Evolutionary conservation across 2,113 vertebrate species (phyloP), one percentile per base, ranked within the genome.

Genomic region (Carassius carassius): DNA sequence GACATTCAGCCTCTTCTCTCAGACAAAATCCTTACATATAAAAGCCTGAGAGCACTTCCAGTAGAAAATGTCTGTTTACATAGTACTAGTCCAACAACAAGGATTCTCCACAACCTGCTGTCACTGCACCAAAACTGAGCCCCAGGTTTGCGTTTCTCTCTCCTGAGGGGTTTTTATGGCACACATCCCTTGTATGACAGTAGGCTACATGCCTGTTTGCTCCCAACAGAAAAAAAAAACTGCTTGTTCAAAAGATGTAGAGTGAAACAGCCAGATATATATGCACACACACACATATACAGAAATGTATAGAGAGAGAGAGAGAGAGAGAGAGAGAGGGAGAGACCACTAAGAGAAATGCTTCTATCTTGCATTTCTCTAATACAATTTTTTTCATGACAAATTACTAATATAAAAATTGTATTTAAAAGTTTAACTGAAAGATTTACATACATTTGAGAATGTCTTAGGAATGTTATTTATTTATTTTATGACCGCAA

Each of bases 21-120:
- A 72, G 17, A 58, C 63, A 70, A 82, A 74, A 76, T 25, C 56
- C 11, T 21, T 49, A 51, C 56, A 70, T n/a, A 3, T 9, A 11
- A 84, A 41, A n/a, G 82, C 60, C 63, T 74, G 84, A 47, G 74
- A 82, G 83, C 67, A 21, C 35, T 75, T 70, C 47, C 75, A 16
- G 29, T 58, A 58, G 70, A 74, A 63, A 70, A 83, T 62, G 58
- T 72, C 80, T 86, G 75, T 85, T 88, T 86, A 58, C 58, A 54
- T 77, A 85, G 73, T 21, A 12, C 84, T 73, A 81, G 60, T 80
- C 65, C 56, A 78, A 85, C 80, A 75, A 35, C 3, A 75, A 54
- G 69, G 60, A 78, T 75, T 85, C 58, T 80, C 65, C 51, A 41
- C 77, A 76, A 78, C 75, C 69, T 83, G 84, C 75, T 86, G 41